Base-by-base conservation (phyloP, 1,140 invertebrate species). In the Saxidomus purpurata region DNA sequence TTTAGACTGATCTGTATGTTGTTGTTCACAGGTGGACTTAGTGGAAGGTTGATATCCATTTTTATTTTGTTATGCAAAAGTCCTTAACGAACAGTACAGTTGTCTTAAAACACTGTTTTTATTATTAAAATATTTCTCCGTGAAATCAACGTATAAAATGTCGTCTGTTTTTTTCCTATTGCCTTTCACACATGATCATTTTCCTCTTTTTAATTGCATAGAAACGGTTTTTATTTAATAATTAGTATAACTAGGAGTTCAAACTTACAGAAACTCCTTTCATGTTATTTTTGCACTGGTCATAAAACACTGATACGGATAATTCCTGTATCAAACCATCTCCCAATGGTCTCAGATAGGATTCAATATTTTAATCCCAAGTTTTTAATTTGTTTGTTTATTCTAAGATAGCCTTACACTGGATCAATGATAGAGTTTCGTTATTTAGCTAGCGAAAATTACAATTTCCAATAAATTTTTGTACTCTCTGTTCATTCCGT, bases 21-120 rank as follows among this genome's bases (percentile, higher is more conserved):
- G 40, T 89, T 89, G 40, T 89, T 89, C 11, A 89, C 79, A 28
- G 87, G 87, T 9, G 87, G 80, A n/a, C 25, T 52, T 25, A 89
- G 9, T 22, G 87, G 87, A 8, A 89, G 47, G 28, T 89, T 89
- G 28, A 83, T 83, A 36, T 89, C 87, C 87, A 89, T 89, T 59
- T 17, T 89, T 43, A n/a, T n/a, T n/a, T n/a, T n/a, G n/a, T n/a
- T n/a, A n/a, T n/a, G n/a, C n/a, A n/a, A n/a, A n/a, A n/a, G n/a
- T n/a, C n/a, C n/a, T n/a, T n/a, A n/a, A n/a, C n/a, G n/a, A n/a
- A n/a, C n/a, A n/a, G n/a, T n/a, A n/a, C n/a, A n/a, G n/a, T n/a
- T n/a, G n/a, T n/a, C n/a, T n/a, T n/a, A n/a, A n/a, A n/a, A n/a
- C n/a, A n/a, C n/a, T n/a, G n/a, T n/a, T n/a, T n/a, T n/a, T n/a